Evolutionary conservation across 2,113 vertebrate species (phyloP), one percentile per base, ranked within the genome.

Genomic region (Aix galericulata): DNA sequence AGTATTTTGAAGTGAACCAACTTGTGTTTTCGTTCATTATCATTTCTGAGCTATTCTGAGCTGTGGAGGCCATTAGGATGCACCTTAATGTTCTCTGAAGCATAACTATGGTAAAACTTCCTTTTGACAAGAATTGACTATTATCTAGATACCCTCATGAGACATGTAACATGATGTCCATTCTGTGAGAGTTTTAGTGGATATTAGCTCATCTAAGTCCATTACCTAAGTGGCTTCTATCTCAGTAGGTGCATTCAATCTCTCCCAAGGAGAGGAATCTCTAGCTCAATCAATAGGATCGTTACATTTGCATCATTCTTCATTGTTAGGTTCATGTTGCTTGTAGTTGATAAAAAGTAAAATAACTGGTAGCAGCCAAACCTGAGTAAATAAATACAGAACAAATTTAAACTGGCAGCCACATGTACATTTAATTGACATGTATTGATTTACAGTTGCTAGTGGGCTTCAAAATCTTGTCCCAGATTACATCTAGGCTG

Each of bases 271-370:
- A 76, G 53, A 74, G 0, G 0, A 88, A 82, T 52, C 63, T 87
- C n/a, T 56, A 55, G 80, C 66, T 89, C 76, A 86, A 69, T 97
- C 96, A 95, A 96, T 96, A 93, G n/a, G n/a, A 93, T 94, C 79
- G 38, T 91, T 96, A 84, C 22, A 95, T 91, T 95, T 96, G 84
- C 94, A 96, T 95, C 93, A 91, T 94, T 91, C 77, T 95, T 96
- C 76, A 88, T 91, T 91, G 93, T 96, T 95, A 94, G 75, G 71
- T 86, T 84, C 84, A 90, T 48, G 53, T 59, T 96, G 73, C 86
- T 90, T 76, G 66, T 82, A 73, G 48, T 77, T 96, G 95, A 95
- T 96, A 95, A 97, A 94, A 97, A 89, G 79, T 87, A 88, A 96
- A 96, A 96, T 94, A 96, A 94, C 62, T 88, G 69, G 59, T 82